Evolutionary conservation across 2,797 vertebrate genomes (phyloP).

Genomic region (Microhierax caerulescens): DNA sequence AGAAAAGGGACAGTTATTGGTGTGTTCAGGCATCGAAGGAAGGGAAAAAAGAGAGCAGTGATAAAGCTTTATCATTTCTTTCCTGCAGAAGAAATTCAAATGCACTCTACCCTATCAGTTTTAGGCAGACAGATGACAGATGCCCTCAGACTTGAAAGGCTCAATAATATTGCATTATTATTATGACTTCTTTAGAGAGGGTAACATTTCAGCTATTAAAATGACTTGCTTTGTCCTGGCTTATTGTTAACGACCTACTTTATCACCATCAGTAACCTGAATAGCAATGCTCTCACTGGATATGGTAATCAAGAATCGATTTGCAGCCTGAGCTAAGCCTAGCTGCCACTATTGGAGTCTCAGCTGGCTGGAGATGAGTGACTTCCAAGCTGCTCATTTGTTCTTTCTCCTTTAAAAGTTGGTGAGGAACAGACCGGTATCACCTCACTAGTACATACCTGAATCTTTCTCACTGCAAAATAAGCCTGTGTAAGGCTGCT

Average conservation of each 20-base stretch:
- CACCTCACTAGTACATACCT: neutral
- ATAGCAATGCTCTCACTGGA: conserved; percentile 16
- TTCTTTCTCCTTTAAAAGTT: conserved; percentile 1
- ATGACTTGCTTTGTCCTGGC: conserved; percentile 46
- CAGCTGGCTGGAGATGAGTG: neutral
- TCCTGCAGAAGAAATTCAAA: conserved; percentile 39
- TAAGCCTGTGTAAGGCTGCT: neutral
- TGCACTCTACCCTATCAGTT: conserved; percentile 31
- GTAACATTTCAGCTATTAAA: conserved; percentile 52
- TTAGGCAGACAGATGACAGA: conserved; percentile 45
- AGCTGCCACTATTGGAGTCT: neutral
- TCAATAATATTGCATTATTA: conserved; percentile 37
- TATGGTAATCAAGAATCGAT: conserved; percentile 39
- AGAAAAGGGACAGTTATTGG: neutral
- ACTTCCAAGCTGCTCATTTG: conserved; percentile 8
- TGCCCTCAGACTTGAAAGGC: conserved; percentile 32
- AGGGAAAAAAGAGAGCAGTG: neutral
- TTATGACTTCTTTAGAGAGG: conserved; percentile 40
- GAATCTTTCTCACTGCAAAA: neutral
- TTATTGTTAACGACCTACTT: conserved; percentile 50
- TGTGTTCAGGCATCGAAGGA: neutral
- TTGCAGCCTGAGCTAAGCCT: neutral
- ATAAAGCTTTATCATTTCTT: conserved; percentile 29
- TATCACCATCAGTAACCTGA: conserved; percentile 47
- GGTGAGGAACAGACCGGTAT: neutral